Conservation (phyloP, 2,797 vertebrate species). For the Callimico goeldii region DNA sequence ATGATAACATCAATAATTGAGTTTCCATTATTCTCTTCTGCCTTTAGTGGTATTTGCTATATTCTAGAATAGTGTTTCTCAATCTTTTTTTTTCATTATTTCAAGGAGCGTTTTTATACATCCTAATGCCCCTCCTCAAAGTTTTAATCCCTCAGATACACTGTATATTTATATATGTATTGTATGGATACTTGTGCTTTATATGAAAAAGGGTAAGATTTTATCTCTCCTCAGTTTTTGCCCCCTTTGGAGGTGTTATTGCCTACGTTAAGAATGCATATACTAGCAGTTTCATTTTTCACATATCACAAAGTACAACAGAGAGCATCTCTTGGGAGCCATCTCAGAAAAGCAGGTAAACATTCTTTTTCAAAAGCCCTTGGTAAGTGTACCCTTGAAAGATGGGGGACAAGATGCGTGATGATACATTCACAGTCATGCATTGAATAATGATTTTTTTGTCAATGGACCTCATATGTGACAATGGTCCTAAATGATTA, state of each 20-base stretch:
- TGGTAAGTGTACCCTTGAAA: background rate
- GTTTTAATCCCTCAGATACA: background rate
- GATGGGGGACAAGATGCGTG: background rate
- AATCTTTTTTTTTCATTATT: background rate
- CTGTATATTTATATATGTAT: background rate
- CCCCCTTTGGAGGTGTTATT: background rate
- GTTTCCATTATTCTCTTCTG: background rate
- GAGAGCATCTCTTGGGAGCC: background rate
- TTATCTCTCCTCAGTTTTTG: background rate
- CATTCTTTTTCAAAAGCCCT: background rate
- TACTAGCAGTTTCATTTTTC: background rate
- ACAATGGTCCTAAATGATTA: background rate
- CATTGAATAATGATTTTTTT: background rate
- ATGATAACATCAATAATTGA: background rate
- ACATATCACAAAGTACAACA: background rate
- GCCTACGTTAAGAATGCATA: background rate
- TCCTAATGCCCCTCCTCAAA: background rate
- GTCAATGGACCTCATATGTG: background rate
- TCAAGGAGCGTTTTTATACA: background rate
- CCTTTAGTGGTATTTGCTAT: background rate
- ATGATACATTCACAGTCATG: background rate
- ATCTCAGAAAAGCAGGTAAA: background rate
- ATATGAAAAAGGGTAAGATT: background rate
- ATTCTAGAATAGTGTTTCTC: background rate
- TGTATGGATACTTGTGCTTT: background rate